These are phyloP conservation scores for Busseola fusca DNA, from an alignment of 2,888 invertebrate species.

Conservation along the genomic window DNA sequence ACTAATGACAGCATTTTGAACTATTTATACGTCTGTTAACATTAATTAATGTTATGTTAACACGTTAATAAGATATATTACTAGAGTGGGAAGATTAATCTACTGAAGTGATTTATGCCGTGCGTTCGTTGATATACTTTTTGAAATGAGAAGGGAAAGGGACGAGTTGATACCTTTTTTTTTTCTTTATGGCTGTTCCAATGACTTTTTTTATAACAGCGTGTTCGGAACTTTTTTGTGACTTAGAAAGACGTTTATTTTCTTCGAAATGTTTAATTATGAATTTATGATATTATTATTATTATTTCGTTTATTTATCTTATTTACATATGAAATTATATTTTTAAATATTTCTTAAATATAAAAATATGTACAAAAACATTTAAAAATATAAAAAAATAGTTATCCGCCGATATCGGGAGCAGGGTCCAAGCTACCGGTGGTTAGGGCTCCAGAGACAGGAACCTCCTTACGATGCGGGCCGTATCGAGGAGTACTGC, in stretches of 20 bases:
- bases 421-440: no score
- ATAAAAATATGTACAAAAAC: no score
- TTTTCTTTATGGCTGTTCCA: conserved; percentile 25
- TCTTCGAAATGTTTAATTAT: conserved; percentile 2
- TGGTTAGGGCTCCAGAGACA: no score
- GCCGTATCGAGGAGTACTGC: no score
- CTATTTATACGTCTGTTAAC: conserved; percentile 32
- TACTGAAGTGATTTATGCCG: conserved; percentile 38
- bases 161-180: conserved; percentile 2
- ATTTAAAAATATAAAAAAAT: no score
- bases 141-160: conserved; percentile 28
- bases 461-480: no score
- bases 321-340: no score
- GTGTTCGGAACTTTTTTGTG: conserved; percentile 23
- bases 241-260: neutral
- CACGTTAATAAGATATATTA: conserved; percentile 55
- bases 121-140: conserved; percentile 34
- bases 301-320: no score
- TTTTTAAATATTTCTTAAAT: no score
- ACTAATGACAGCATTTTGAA: conserved; percentile 27
- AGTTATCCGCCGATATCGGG: no score
- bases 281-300: no score
- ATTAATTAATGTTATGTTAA: conserved; percentile 58
- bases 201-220: conserved; percentile 1
- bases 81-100: conserved; percentile 50